Evolutionary conservation across 2,888 invertebrate species (phyloP).

Genomic region (Leptodirus hochenwartii): DNA sequence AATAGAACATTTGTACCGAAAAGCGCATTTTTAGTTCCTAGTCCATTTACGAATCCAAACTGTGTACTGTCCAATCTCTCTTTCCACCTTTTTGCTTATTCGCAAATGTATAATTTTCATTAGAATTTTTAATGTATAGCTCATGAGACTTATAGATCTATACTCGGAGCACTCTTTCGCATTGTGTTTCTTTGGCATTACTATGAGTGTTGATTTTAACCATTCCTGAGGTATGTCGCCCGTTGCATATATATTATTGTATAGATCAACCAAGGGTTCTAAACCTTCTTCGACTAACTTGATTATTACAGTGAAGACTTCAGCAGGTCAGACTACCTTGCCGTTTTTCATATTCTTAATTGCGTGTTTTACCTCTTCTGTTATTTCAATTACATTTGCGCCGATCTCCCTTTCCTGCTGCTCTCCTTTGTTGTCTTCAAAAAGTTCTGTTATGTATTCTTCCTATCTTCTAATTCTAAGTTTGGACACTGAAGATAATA

Average conservation of each 20-base stretch:
- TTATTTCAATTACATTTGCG: background rate
- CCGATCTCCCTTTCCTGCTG: background rate
- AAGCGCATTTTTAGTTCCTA: conserved; percentile 12
- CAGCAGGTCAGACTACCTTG: conserved; percentile 1
- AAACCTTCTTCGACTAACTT: conserved; percentile 3
- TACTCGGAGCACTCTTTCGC: conserved; percentile 11
- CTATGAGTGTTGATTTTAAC: conserved; percentile 7
- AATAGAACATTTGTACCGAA: conserved; percentile 11
- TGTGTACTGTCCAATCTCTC: conserved; percentile 9
- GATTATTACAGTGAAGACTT: background rate
- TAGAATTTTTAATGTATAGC: conserved; percentile 13
- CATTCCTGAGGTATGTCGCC: conserved; percentile 4
- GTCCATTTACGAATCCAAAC: conserved; percentile 13
- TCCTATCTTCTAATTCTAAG: too few relatives aligned
- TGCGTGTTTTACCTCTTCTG: conserved; percentile 2
- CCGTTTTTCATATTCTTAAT: conserved; percentile 4
- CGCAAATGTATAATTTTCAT: conserved; percentile 11
- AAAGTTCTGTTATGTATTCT: too few relatives aligned
- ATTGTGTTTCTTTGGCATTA: conserved; percentile 6
- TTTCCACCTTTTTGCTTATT: conserved; percentile 8
- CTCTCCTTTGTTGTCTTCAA: conserved; percentile 1
- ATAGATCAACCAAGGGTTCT: background rate
- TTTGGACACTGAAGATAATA: background rate
- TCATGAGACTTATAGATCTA: conserved; percentile 13
- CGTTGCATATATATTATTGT: too few relatives aligned